phyloP scores from a whole-genome alignment of 2,888 invertebrate genomes.

The Hymenopus coronatus region DNA sequence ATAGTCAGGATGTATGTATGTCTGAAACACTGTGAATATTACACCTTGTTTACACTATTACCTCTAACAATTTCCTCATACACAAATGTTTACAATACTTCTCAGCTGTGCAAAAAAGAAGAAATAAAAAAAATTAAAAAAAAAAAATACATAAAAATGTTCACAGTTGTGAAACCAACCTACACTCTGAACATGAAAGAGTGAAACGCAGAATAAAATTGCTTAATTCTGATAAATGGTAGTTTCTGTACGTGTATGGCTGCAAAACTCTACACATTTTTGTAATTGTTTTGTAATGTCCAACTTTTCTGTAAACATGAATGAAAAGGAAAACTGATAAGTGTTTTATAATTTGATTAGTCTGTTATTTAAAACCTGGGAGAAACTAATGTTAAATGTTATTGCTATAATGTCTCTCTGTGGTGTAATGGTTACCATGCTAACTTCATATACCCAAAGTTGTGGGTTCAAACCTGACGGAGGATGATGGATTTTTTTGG shows the following conservation, averaged over 20 bases:
- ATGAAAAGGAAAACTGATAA: not conserved
- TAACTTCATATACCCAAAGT: no score
- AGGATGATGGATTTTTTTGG: no score
- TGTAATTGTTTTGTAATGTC: not conserved
- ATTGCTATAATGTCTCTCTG: not conserved
- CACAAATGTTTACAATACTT: not conserved
- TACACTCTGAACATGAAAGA: not conserved
- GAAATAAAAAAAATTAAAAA: not conserved
- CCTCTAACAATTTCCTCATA: not conserved
- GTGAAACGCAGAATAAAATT: not conserved
- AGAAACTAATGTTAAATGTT: not conserved
- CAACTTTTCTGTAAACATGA: not conserved
- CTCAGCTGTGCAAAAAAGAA: not conserved
- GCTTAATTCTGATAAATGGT: not conserved
- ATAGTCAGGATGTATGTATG: conserved; percentile 23
- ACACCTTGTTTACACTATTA: conserved; percentile 1
- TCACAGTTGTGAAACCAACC: not conserved
- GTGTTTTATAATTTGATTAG: not conserved
- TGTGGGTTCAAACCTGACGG: no score
- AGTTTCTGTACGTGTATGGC: not conserved
- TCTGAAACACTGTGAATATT: conserved; percentile 5
- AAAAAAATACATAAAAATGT: not conserved
- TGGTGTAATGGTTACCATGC: no score
- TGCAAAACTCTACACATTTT: not conserved
- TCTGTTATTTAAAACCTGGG: not conserved